Evolutionary conservation across 1,140 invertebrate genomes (phyloP).

Genomic region (Pristionchus pacificus): DNA sequence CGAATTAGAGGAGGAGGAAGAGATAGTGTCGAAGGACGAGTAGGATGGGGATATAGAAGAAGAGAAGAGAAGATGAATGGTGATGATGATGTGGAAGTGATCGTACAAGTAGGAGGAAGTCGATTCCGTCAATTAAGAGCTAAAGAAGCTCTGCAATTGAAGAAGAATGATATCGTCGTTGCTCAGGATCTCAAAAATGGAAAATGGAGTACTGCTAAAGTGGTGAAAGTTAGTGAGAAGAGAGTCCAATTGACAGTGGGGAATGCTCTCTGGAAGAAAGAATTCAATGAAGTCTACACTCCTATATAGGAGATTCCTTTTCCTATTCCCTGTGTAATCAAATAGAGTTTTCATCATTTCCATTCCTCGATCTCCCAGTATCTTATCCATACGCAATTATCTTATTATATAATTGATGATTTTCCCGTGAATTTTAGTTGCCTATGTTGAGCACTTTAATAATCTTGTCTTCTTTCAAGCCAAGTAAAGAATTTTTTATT

Average conservation of each 20-base stretch:
- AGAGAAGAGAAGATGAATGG: not conserved
- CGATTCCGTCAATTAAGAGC: not conserved
- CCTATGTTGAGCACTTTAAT: too few species aligned
- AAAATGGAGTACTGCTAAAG: not conserved
- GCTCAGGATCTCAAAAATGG: not conserved
- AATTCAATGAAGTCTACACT: not conserved
- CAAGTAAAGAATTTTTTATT: too few species aligned
- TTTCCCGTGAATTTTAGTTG: too few species aligned
- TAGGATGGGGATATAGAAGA: too few species aligned
- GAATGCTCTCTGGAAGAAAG: not conserved
- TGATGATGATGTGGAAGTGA: not conserved
- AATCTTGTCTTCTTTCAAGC: too few species aligned
- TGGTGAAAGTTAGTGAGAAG: not conserved
- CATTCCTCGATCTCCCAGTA: too few species aligned
- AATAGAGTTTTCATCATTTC: too few species aligned
- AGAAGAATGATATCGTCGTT: not conserved
- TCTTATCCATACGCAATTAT: too few species aligned
- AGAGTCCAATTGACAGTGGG: not conserved
- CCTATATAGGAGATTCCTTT: not conserved
- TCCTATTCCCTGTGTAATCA: too few species aligned
- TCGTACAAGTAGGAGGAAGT: not conserved
- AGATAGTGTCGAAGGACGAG: too few species aligned
- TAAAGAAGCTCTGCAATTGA: not conserved
- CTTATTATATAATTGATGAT: too few species aligned
- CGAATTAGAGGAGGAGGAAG: not conserved